Conservation (phyloP, 1,140 invertebrate species). For the Drosophila neocordata region DNA sequence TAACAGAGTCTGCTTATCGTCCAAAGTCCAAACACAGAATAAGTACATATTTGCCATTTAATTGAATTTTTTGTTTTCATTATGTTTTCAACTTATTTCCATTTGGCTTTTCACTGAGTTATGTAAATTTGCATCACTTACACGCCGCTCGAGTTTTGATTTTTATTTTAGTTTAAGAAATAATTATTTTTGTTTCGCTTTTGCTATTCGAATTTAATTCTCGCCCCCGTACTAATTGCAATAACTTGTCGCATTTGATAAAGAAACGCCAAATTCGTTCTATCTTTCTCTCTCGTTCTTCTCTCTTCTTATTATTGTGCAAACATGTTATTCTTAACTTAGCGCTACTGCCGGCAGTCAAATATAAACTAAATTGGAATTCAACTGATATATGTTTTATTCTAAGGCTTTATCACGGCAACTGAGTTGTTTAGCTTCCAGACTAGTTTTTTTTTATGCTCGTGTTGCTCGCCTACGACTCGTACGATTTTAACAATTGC, state of each 20-base stretch:
- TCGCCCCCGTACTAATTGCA: conserved; percentile 59
- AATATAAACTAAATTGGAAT: conserved; percentile 61
- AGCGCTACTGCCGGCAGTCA: conserved; percentile 59
- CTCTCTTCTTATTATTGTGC: conserved; percentile 50
- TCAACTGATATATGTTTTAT: neutral
- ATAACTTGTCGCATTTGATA: conserved; percentile 63
- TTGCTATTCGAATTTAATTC: conserved; percentile 38
- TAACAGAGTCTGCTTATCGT: conserved; percentile 64
- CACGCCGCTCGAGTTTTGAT: conserved; percentile 33
- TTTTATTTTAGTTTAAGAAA: conserved; percentile 15
- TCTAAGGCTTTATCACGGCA: conserved; percentile 48
- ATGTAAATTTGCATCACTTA: conserved; percentile 68
- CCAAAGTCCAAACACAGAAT: conserved; percentile 68
- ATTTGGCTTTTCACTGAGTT: conserved; percentile 28
- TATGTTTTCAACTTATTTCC: conserved; percentile 22
- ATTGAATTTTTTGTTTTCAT: conserved; percentile 36
- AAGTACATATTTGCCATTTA: conserved; percentile 30
- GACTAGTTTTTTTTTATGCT: conserved; percentile 27
- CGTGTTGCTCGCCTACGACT: conserved; percentile 13
- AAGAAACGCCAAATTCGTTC: conserved; percentile 2
- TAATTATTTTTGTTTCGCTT: conserved; percentile 19
- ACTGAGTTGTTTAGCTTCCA: conserved; percentile 58
- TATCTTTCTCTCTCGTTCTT: neutral
- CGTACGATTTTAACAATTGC: conserved; percentile 33
- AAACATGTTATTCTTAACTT: conserved; percentile 29